A percentile compares a stretch with the other conserved stretches of the same genome.
Evolutionary conservation across 1,140 invertebrate species (phyloP).

Genomic region (Drosophila miranda): DNA sequence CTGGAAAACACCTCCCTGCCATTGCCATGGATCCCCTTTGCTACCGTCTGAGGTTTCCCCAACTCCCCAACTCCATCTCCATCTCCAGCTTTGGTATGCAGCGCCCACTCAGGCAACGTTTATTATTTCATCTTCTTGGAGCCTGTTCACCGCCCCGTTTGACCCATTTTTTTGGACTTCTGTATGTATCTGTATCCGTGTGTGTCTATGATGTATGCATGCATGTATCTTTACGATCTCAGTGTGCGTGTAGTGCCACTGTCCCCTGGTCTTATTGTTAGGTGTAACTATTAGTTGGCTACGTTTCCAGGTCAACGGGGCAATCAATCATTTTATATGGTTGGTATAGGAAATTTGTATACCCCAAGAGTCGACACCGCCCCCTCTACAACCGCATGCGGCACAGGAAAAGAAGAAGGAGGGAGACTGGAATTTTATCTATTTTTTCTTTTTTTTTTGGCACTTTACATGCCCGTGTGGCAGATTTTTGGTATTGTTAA

Average conservation of each 20-base stretch:
- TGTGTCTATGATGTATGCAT: no score
- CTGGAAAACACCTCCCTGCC: constrained; percentile 14
- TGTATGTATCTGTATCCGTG: constrained; percentile 3
- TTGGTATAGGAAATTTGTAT: constrained; percentile 74
- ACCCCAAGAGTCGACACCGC: constrained; percentile 7
- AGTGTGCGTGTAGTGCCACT: constrained; percentile 10
- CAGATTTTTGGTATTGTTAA: constrained; percentile 37
- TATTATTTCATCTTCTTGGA: constrained; percentile 49
- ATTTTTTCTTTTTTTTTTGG: constrained; percentile 23
- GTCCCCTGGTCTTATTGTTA: constrained; percentile 64
- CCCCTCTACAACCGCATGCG: constrained; percentile 29
- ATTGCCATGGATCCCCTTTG: constrained; percentile 17
- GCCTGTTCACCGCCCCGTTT: constrained; percentile 56
- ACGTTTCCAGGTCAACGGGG: constrained; percentile 77
- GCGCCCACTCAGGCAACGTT: constrained; percentile 54
- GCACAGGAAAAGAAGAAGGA: constrained; percentile 18
- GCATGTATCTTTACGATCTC: not conserved
- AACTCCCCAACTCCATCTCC: constrained; percentile 3
- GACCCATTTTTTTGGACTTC: constrained; percentile 58
- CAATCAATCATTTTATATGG: constrained; percentile 79
- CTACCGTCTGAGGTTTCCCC: constrained; percentile 10
- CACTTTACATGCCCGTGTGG: constrained; percentile 49
- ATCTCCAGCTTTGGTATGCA: constrained; percentile 53
- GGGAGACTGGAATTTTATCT: constrained; percentile 40
- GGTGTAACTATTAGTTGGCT: constrained; percentile 77